Evolutionary conservation across 2,797 vertebrate genomes (phyloP), one percentile per base, ranked within the genome.

Genomic region (Mormyrus hasselquistii): DNA sequence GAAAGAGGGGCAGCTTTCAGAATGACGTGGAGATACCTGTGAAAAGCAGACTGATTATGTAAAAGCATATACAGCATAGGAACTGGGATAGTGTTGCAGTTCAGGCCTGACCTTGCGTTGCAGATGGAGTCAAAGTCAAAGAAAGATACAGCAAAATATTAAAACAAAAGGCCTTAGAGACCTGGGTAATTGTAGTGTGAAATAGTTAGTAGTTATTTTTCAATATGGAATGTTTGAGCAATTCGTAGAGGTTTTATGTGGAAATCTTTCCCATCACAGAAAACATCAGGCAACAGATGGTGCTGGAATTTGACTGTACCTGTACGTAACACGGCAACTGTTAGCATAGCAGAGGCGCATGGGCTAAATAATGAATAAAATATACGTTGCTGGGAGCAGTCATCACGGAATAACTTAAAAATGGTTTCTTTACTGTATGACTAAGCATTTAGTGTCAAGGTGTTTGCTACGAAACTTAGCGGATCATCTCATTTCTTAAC

Each of bases 211-310:
- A 52, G 41, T 52, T 85, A 52, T 85, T 25, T 52, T 50, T 52
- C n/a, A 52, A 29, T 22, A 12, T 49, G 9, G 9, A 22, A 84
- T 50, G 41, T 52, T 10, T n/a, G n/a, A 6, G n/a, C 49, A 52
- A 29, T 47, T 85, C 82, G 9, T 85, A 52, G 49, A 85, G 44
- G n/a, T 25, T 85, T 52, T 25, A 85, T 50, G 10, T 84, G 82
- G 41, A 84, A 22, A 44, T 84, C 82, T 84, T 84, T 25, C 47
- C 47, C 82, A 52, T 49, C 49, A 52, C 50, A 85, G 82, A 52
- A 52, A 50, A 85, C 44, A 52, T 25, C 82, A 50, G 44, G 49
- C 82, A 85, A 49, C 82, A 85, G 82, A 85, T 85, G 82, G 82
- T 85, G 82, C 25, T 50, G 44, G 82, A 85, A 52, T 50, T 47